These are phyloP conservation scores for Uromys caudimaculatus DNA, from an alignment of 2,797 vertebrate species.

Conservation along the genomic window DNA sequence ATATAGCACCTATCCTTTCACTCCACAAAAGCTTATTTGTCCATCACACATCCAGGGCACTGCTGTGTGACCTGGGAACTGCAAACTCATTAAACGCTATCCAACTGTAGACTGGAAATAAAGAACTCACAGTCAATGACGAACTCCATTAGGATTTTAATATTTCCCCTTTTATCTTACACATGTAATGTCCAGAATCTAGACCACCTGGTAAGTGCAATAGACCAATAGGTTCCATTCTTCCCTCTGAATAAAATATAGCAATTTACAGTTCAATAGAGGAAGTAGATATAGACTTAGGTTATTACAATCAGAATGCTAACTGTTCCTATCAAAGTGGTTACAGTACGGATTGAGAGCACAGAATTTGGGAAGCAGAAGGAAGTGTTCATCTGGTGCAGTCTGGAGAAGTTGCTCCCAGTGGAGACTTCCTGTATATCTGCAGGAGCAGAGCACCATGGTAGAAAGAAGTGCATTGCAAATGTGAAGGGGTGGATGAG, in stretches of 20 bases:
- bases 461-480: background rate
- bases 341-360: background rate
- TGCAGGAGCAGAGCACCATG: background rate
- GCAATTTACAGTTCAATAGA: background rate
- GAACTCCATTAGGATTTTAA: background rate
- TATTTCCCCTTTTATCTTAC: constrained; percentile 24
- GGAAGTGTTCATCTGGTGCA: background rate
- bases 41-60: background rate
- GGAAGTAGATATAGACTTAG: background rate
- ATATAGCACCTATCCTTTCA: background rate
- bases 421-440: background rate
- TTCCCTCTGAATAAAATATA: background rate
- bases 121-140: background rate
- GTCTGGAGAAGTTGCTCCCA: background rate
- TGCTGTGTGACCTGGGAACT: background rate
- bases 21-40: background rate
- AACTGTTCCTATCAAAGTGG: background rate
- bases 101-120: background rate
- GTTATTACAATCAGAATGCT: background rate
- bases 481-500: background rate
- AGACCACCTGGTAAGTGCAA: background rate
- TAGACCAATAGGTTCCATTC: background rate
- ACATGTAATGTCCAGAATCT: background rate
- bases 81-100: constrained; percentile 11
- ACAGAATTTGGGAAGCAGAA: background rate